Evolutionary conservation across 2,797 vertebrate species (phyloP).

Genomic region (Pelodytes ibericus): DNA sequence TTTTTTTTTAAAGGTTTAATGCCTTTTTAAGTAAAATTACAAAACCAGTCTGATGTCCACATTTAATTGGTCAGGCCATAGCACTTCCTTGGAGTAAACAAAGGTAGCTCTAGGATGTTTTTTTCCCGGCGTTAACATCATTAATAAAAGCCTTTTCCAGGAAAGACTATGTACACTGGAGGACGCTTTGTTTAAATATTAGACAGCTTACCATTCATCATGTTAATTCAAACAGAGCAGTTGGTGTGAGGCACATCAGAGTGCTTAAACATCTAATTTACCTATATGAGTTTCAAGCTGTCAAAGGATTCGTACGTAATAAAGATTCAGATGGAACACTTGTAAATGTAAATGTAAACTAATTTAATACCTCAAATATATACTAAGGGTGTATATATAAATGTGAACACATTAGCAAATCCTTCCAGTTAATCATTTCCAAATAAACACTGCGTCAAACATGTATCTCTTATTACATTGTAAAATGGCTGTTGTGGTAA

Average conservation of each 20-base stretch:
- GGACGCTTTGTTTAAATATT: constrained; percentile 31
- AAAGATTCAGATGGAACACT: constrained; percentile 34
- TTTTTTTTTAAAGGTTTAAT: no score
- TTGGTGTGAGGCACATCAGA: constrained; percentile 15
- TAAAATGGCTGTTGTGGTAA: constrained; percentile 10
- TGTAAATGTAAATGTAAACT: constrained; percentile 31
- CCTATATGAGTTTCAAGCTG: constrained; percentile 24
- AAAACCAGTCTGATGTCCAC: not conserved
- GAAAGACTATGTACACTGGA: constrained; percentile 12
- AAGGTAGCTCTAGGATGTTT: constrained; percentile 18
- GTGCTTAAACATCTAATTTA: constrained; percentile 28
- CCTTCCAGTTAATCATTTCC: constrained; percentile 30
- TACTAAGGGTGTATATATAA: constrained; percentile 11
- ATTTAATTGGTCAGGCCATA: constrained; percentile 9
- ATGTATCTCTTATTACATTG: constrained; percentile 8
- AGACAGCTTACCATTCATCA: constrained; percentile 40
- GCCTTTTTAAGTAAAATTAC: not conserved
- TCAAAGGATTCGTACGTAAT: constrained; percentile 31
- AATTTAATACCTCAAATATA: constrained; percentile 36
- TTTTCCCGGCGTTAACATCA: constrained; percentile 17
- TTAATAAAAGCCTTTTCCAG: constrained; percentile 19
- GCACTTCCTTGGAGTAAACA: constrained; percentile 16
- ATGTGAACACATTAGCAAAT: constrained; percentile 20
- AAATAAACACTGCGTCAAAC: constrained; percentile 35
- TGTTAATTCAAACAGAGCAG: constrained; percentile 39